Conservation (phyloP, 1,140 invertebrate genomes). For the Homarus americanus region DNA sequence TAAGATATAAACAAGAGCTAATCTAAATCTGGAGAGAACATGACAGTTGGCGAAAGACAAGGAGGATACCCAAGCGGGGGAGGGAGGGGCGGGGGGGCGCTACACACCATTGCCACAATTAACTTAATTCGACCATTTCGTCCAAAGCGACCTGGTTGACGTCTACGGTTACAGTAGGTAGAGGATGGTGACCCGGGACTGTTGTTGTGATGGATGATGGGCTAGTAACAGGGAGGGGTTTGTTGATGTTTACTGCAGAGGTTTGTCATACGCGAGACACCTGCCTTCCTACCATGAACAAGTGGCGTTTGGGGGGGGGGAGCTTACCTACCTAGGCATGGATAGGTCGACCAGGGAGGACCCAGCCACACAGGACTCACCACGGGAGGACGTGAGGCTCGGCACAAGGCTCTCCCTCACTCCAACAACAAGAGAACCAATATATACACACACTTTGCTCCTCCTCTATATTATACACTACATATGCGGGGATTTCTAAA, state of each 20-base stretch:
- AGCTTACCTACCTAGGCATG: neutral
- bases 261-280: too few relatives aligned
- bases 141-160: conserved; percentile 41
- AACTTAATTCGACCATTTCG: conserved; percentile 63
- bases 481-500: too few relatives aligned
- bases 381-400: too few relatives aligned
- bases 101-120: conserved; percentile 66
- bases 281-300: conserved; percentile 35
- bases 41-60: conserved; percentile 45
- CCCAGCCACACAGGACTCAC: neutral
- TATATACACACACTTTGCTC: too few relatives aligned
- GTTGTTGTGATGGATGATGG: too few relatives aligned
- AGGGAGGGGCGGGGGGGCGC: conserved; percentile 5
- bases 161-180: too few relatives aligned
- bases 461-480: too few relatives aligned
- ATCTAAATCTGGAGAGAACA: neutral
- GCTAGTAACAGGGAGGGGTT: too few relatives aligned
- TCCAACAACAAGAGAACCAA: too few relatives aligned
- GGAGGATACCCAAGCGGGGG: conserved; percentile 46
- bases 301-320: conserved; percentile 16
- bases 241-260: too few relatives aligned
- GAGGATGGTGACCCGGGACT: too few relatives aligned
- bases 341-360: neutral
- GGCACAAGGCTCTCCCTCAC: too few relatives aligned
- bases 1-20: neutral